These are phyloP conservation scores for Ploceus nigricollis DNA, from an alignment of 2,113 vertebrate genomes.

Conservation along the genomic window DNA sequence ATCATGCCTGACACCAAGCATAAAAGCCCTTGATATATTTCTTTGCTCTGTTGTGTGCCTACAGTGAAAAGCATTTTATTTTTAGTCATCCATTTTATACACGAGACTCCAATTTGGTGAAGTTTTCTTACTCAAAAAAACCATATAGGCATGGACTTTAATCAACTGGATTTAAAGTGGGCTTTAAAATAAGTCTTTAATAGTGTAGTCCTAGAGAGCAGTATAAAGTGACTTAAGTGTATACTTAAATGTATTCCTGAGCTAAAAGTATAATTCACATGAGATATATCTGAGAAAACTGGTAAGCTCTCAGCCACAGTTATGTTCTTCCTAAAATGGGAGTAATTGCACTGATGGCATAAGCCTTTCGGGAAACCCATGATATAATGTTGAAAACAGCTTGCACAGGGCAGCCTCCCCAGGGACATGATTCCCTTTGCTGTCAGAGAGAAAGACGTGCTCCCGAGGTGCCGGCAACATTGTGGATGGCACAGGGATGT, in stretches of 20 bases:
- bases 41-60: not conserved
- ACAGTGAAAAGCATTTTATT: not conserved
- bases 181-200: slow-evolving; percentile 6
- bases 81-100: not conserved
- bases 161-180: not conserved
- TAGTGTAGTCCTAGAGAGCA: not conserved
- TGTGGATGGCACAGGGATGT: fast-evolving
- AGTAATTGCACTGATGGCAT: not conserved
- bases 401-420: not conserved
- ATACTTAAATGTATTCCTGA: not conserved
- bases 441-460: not conserved
- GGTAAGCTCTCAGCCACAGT: not conserved
- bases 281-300: not conserved
- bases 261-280: not conserved
- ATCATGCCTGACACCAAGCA: not conserved
- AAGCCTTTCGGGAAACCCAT: not conserved
- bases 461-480: fast-evolving
- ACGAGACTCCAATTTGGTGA: not conserved
- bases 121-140: not conserved
- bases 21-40: not conserved
- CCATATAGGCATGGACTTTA: not conserved
- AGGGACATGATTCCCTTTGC: not conserved
- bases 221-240: not conserved
- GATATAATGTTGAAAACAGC: not conserved
- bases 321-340: not conserved